These are phyloP conservation scores for Diarsia rubi DNA, from an alignment of 2,888 invertebrate species.

Conservation along the genomic window DNA sequence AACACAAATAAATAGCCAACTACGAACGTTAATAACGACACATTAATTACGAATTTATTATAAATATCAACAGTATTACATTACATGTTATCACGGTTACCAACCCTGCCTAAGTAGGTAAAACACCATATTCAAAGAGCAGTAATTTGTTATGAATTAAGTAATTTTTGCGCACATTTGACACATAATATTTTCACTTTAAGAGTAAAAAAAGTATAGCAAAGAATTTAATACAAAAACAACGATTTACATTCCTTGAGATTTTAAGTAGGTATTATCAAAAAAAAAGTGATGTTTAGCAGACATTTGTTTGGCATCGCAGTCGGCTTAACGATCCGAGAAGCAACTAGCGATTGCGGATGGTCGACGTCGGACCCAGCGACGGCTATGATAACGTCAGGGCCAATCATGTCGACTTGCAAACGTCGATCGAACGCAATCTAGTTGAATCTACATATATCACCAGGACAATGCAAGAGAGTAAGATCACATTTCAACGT, in stretches of 20 bases:
- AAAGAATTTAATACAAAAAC: background rate
- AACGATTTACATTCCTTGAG: background rate
- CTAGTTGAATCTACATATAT: background rate
- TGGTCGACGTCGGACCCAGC: background rate
- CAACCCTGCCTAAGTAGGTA: background rate
- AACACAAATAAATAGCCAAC: background rate
- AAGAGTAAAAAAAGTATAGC: background rate
- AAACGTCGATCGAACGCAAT: conserved; percentile 4
- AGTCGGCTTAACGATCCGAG: background rate
- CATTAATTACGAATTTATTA: background rate
- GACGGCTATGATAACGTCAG: background rate
- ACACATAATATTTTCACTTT: conserved; percentile 13
- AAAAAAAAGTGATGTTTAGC: background rate
- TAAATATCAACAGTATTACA: background rate
- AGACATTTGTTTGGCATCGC: background rate
- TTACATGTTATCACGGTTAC: conserved; percentile 9
- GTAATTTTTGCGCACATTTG: background rate
- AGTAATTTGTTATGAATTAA: background rate
- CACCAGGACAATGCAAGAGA: conserved; percentile 22
- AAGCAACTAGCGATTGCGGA: conserved; percentile 6
- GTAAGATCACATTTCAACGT: background rate
- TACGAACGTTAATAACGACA: background rate
- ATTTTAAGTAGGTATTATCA: background rate
- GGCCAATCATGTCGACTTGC: no score
- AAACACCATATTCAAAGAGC: background rate